Conservation (phyloP, 1,140 invertebrate genomes). For the Cheumatopsyche charites region DNA sequence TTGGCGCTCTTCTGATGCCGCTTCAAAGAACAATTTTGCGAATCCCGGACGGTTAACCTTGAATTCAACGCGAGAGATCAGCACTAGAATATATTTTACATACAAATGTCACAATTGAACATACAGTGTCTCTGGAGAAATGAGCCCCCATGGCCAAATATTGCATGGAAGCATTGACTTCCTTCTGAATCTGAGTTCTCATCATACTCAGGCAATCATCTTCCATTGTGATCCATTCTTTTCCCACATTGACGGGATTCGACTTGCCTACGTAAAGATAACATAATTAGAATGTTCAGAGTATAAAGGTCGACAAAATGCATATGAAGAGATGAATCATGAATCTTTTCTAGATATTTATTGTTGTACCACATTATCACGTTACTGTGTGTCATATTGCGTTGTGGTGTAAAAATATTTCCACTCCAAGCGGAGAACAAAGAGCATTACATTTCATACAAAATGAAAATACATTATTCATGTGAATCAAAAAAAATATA, state of each 20-base stretch:
- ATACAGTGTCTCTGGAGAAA: constrained; percentile 75
- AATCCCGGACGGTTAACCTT: constrained; percentile 84
- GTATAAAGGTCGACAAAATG: no score
- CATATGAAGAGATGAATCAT: no score
- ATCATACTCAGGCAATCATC: constrained; percentile 66
- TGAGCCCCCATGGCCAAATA: constrained; percentile 88
- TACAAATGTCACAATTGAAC: constrained; percentile 31
- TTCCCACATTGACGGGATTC: not conserved
- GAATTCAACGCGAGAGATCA: not conserved
- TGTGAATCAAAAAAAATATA: no score
- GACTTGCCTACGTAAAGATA: not conserved
- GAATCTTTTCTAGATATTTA: no score
- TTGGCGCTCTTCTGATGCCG: constrained; percentile 84
- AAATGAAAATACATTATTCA: no score
- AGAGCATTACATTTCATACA: no score
- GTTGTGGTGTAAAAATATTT: no score
- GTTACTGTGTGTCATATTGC: no score
- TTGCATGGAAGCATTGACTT: constrained; percentile 78
- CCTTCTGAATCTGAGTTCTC: constrained; percentile 74
- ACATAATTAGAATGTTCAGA: no score
- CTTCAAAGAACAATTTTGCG: constrained; percentile 85
- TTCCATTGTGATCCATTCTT: constrained; percentile 71
- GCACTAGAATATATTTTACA: not conserved
- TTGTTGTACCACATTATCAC: no score
- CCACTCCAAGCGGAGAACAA: no score